These are phyloP conservation scores for Macrotus californicus DNA, from an alignment of 2,113 vertebrate genomes.

Conservation along the genomic window DNA sequence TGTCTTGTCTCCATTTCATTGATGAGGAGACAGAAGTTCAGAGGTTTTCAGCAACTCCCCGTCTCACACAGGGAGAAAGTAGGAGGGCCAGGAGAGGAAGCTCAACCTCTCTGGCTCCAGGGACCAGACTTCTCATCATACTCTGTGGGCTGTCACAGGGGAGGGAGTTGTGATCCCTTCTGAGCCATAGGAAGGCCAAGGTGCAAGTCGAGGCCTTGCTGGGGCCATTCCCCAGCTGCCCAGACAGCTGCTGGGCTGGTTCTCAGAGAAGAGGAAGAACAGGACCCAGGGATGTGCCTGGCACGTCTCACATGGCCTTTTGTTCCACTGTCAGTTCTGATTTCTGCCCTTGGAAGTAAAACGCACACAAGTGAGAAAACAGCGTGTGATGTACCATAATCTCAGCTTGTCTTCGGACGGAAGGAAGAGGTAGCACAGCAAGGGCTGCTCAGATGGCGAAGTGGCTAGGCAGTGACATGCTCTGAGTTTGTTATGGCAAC, in stretches of 20 bases:
- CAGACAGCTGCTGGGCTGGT: not conserved
- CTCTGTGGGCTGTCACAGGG: not conserved
- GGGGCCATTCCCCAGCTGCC: not conserved
- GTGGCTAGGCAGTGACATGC: not conserved
- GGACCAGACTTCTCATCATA: not conserved
- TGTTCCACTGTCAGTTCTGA: constrained; percentile 65
- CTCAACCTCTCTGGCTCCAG: not conserved
- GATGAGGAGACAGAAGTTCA: not conserved
- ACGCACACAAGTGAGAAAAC: constrained; percentile 71
- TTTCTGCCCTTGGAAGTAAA: constrained; percentile 70
- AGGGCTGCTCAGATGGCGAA: not conserved
- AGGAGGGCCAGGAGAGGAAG: not conserved
- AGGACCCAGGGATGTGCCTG: not conserved
- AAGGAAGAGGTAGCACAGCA: constrained; percentile 20
- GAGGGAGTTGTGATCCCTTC: not conserved
- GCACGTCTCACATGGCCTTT: constrained; percentile 9
- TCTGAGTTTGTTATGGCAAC: not conserved
- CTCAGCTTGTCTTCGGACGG: constrained; percentile 48
- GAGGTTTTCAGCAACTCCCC: not conserved
- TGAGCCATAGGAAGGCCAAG: not conserved
- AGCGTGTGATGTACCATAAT: constrained; percentile 57
- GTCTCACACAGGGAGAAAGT: not conserved
- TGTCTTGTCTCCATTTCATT: not conserved
- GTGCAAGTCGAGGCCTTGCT: not conserved
- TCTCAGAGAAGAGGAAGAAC: not conserved